Percentiles rank a stretch among this genome's conserved stretches.
phyloP scores from a whole-genome alignment of 35 echinoderm and acorn worm genomes.

The Ophioderma brevispina region DNA sequence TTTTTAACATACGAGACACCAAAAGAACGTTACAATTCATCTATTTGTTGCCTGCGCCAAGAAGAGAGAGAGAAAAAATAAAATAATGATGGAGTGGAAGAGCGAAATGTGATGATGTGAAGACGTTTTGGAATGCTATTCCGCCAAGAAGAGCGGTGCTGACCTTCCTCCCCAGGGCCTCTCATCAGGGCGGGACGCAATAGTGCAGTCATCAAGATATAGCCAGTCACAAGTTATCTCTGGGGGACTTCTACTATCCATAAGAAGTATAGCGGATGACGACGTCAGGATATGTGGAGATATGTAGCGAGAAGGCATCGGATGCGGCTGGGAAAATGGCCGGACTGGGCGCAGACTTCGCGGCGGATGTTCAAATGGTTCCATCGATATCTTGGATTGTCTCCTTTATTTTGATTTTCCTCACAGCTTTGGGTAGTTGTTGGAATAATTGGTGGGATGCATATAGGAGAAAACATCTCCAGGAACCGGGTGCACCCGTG shows the following conservation, averaged over 20 bases:
- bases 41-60: too few species aligned
- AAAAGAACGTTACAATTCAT: too few species aligned
- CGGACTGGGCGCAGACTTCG: slow-evolving; percentile 43
- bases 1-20: too few species aligned
- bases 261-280: not conserved
- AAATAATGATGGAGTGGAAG: not conserved
- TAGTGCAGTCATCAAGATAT: not conserved
- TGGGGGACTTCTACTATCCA: not conserved
- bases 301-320: not conserved
- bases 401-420: slow-evolving; percentile 69
- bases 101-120: not conserved
- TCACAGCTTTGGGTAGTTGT: slow-evolving; percentile 54
- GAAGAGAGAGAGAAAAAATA: too few species aligned
- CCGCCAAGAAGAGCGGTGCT: not conserved
- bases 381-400: slow-evolving; percentile 90
- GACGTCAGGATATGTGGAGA: not conserved
- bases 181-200: not conserved
- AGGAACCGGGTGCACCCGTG: slow-evolving; percentile 13
- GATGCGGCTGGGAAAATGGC: slow-evolving; percentile 33
- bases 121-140: slow-evolving; percentile 1
- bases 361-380: slow-evolving; percentile 57
- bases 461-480: slow-evolving; percentile 33
- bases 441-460: slow-evolving; percentile 67
- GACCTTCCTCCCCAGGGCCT: not conserved
- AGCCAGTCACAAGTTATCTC: not conserved